Conservation (phyloP, 2,113 vertebrate species). For the Sinosuthora webbiana region DNA sequence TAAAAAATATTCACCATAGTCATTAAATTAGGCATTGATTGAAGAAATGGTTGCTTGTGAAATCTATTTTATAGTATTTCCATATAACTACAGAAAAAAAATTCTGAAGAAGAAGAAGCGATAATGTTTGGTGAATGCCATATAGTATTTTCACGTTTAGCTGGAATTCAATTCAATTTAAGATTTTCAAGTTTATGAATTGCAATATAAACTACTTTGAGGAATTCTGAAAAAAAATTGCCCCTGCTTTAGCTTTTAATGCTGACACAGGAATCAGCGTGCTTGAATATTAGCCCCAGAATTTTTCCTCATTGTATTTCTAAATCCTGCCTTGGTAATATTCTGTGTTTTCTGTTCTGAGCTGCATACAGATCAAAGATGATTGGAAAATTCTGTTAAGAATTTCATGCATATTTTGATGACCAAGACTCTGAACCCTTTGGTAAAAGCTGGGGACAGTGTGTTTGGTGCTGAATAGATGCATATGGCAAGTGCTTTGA, state of each 20-base stretch:
- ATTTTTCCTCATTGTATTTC: not conserved
- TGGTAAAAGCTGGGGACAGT: not conserved
- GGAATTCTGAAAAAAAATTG: not conserved
- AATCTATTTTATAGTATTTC: constrained; percentile 15
- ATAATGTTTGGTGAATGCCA: not conserved
- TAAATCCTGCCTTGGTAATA: not conserved
- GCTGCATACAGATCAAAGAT: not conserved
- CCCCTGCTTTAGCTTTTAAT: not conserved
- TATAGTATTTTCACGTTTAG: not conserved
- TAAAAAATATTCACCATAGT: constrained; percentile 44
- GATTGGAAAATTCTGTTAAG: not conserved
- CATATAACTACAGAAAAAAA: not conserved
- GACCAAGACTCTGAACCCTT: not conserved
- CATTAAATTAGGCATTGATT: constrained; percentile 47
- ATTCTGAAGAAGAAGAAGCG: not conserved
- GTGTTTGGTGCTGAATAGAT: not conserved
- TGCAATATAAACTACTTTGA: not conserved
- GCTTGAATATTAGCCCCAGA: not conserved
- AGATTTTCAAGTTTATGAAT: not conserved
- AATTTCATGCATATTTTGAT: not conserved
- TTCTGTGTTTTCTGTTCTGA: not conserved
- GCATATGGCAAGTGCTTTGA: not conserved
- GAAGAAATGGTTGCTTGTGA: constrained; percentile 24
- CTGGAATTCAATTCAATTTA: not conserved
- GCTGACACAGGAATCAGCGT: not conserved